These are phyloP conservation scores for Ophioderma brevispina DNA, from an alignment of 35 echinoderm and acorn worm genomes.

Conservation along the genomic window DNA sequence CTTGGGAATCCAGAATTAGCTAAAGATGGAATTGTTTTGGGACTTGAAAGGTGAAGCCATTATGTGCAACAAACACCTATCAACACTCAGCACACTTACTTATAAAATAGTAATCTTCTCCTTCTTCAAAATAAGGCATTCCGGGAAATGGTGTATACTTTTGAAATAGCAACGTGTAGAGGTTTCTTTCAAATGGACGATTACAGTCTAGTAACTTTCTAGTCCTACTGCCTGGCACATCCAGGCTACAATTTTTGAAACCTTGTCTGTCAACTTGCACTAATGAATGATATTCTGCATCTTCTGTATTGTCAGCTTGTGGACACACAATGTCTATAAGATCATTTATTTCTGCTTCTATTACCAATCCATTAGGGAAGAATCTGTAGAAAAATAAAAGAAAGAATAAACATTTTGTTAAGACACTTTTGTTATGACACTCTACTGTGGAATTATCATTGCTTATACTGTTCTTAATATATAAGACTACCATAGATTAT, in stretches of 20 bases:
- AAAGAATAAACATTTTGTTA: too few species aligned
- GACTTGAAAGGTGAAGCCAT: too few species aligned
- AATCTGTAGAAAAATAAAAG: conserved; percentile 71
- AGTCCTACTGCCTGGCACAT: not conserved
- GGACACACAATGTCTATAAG: conserved; percentile 60
- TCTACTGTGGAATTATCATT: too few species aligned
- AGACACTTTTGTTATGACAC: too few species aligned
- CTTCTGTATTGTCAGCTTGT: conserved; percentile 35
- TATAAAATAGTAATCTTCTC: conserved; percentile 65
- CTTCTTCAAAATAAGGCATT: conserved; percentile 29
- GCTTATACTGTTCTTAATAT: too few species aligned
- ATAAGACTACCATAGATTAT: too few species aligned
- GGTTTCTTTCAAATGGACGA: conserved; percentile 56
- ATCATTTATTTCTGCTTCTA: conserved; percentile 74
- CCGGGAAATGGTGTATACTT: conserved; percentile 39
- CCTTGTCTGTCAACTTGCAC: conserved; percentile 38
- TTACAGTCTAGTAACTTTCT: conserved; percentile 50
- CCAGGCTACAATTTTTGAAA: conserved; percentile 35
- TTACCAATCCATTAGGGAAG: conserved; percentile 20
- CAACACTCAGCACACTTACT: conserved; percentile 42
- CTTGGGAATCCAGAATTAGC: too few species aligned
- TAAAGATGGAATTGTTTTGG: too few species aligned
- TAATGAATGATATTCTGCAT: conserved; percentile 55
- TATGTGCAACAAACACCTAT: too few species aligned
- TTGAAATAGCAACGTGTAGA: conserved; percentile 60